Evolutionary conservation across 2,113 vertebrate species (phyloP).

Genomic region (Calcarius ornatus): DNA sequence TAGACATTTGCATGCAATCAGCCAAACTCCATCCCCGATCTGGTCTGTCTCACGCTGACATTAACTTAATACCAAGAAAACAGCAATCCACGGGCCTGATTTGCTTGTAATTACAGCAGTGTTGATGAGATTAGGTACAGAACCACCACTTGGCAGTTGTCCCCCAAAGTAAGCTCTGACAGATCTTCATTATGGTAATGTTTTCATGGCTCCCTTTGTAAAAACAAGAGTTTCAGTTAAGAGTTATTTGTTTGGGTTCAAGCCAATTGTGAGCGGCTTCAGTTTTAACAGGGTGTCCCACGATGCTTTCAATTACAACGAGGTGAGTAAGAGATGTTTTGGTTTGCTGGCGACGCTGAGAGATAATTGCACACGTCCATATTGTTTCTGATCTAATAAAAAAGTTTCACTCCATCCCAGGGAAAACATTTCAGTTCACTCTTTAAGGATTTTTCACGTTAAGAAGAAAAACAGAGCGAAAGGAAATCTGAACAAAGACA

Average conservation of each 20-base stretch:
- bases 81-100: neutral
- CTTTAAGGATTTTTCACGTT: neutral
- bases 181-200: neutral
- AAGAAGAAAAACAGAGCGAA: slow-evolving; percentile 21
- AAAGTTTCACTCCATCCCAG: neutral
- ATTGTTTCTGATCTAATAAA: neutral
- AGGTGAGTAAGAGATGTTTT: slow-evolving; percentile 43
- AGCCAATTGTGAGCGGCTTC: neutral
- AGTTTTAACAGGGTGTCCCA: slow-evolving; percentile 4
- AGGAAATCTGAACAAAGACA: slow-evolving; percentile 27
- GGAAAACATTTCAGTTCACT: neutral
- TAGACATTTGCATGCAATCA: neutral
- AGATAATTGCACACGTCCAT: slow-evolving; percentile 28
- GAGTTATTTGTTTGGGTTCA: slow-evolving; percentile 32
- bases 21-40: neutral
- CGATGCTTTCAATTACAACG: neutral
- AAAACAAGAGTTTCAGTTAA: slow-evolving; percentile 19
- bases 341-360: neutral
- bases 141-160: slow-evolving; percentile 14
- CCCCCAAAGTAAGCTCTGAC: neutral
- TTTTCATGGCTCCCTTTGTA: slow-evolving; percentile 11
- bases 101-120: neutral
- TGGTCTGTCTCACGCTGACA: neutral
- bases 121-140: slow-evolving; percentile 6
- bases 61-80: neutral